Evolutionary conservation across 2,113 vertebrate species (phyloP).

Genomic region (Origma solitaria): DNA sequence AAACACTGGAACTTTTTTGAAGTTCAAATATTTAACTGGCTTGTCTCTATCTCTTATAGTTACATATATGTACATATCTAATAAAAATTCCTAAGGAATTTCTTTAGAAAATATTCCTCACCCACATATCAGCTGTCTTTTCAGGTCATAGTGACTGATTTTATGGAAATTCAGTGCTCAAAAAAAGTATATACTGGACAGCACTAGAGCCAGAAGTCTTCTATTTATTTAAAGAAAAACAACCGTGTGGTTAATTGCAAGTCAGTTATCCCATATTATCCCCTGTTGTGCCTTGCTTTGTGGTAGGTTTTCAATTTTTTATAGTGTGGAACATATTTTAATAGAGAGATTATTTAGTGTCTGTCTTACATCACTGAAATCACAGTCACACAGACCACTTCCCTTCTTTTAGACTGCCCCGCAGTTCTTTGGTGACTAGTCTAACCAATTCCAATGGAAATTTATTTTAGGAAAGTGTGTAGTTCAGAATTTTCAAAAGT

Average conservation of each 20-base stretch:
- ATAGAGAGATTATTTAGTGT: neutral
- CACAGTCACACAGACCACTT: neutral
- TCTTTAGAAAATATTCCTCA: neutral
- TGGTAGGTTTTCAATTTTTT: neutral
- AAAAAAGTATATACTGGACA: neutral
- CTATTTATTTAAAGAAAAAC: constrained; percentile 11
- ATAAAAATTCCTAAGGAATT: neutral
- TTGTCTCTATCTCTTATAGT: neutral
- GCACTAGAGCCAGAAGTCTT: neutral
- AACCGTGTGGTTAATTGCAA: neutral
- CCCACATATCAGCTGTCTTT: neutral
- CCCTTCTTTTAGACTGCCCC: neutral
- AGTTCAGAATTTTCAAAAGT: neutral
- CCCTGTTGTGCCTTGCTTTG: neutral
- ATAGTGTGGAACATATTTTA: neutral
- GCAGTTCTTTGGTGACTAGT: neutral
- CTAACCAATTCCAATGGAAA: neutral
- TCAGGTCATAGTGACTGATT: neutral
- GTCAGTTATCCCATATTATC: neutral
- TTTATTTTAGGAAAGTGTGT: neutral
- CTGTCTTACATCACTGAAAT: neutral
- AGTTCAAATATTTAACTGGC: neutral
- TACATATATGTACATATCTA: neutral
- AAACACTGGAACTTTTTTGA: neutral
- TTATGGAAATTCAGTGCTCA: neutral